These are phyloP conservation scores for Syngnathus scovelli DNA, from an alignment of 2,113 vertebrate species.

Conservation along the genomic window DNA sequence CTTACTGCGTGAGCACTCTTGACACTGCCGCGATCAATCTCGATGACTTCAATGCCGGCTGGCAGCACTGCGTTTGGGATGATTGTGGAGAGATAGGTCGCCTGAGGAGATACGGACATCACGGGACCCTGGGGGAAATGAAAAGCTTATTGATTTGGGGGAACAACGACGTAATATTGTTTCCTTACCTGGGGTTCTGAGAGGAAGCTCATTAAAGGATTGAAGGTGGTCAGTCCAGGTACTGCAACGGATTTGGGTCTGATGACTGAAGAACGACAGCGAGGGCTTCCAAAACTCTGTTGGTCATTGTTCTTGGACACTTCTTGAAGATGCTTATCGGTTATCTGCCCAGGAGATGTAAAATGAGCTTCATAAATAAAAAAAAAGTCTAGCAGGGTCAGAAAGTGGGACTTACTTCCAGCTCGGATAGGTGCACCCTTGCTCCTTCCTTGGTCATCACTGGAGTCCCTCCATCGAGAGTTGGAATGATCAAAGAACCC, in stretches of 20 bases:
- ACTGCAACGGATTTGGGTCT: conserved; percentile 90
- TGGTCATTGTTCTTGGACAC: conserved; percentile 78
- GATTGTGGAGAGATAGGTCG: conserved; percentile 93
- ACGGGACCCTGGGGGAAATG: conserved; percentile 72
- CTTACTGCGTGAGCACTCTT: conserved; percentile 76
- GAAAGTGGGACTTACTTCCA: conserved; percentile 41
- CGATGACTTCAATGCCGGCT: conserved; percentile 84
- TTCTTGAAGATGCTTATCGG: conserved; percentile 69
- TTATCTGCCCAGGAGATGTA: conserved; percentile 35
- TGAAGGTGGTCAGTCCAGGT: conserved; percentile 77
- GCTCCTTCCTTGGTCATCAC: conserved; percentile 62
- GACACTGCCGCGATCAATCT: conserved; percentile 69
- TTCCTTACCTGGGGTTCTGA: conserved; percentile 72
- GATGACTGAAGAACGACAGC: conserved; percentile 53
- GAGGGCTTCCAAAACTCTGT: conserved; percentile 63
- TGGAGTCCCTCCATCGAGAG: conserved; percentile 74
- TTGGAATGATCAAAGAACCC: conserved; percentile 75
- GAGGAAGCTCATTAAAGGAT: conserved; percentile 53
- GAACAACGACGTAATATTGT: neutral
- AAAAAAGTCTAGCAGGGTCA: neutral
- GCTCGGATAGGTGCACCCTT: conserved; percentile 74
- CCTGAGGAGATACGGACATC: conserved; percentile 95
- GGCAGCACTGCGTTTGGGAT: conserved; percentile 93
- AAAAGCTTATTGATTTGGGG: neutral
- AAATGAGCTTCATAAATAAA: neutral